These are phyloP conservation scores for Okamejei kenojei DNA, from an alignment of 2,797 vertebrate genomes.

Conservation along the genomic window DNA sequence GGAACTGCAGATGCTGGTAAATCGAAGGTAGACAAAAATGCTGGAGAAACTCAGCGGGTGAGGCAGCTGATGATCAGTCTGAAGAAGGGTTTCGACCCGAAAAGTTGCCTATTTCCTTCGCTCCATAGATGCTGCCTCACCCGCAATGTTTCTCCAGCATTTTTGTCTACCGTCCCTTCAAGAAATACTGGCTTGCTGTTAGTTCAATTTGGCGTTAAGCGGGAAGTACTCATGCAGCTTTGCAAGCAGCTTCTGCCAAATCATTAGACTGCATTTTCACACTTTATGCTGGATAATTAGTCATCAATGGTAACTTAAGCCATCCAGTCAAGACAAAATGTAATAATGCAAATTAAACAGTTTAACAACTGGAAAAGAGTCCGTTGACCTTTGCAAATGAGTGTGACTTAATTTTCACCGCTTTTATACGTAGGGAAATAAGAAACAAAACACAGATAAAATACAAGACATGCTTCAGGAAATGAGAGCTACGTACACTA, in stretches of 20 bases:
- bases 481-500: neutral
- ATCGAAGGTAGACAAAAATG: no score
- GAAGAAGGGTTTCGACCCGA: no score
- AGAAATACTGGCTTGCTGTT: no score
- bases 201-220: no score
- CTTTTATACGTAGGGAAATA: constrained; percentile 7
- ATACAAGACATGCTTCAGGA: neutral
- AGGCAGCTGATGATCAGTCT: no score
- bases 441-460: neutral
- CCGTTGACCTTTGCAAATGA: constrained; percentile 28
- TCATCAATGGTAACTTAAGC: constrained; percentile 17
- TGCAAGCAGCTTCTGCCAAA: constrained; percentile 5
- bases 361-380: constrained; percentile 26
- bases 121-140: no score
- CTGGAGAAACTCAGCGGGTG: no score
- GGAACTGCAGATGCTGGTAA: no score
- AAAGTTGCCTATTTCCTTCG: no score
- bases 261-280: constrained; percentile 28
- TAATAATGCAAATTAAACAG: constrained; percentile 33
- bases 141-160: no score
- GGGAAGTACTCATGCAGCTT: constrained; percentile 15
- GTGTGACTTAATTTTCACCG: constrained; percentile 14
- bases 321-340: constrained; percentile 23
- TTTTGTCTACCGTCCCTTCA: no score
- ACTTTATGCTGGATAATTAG: constrained; percentile 27